These are phyloP conservation scores for Apostichopus parvimensis DNA, from an alignment of 35 echinoderm and acorn worm genomes.

Conservation along the genomic window DNA sequence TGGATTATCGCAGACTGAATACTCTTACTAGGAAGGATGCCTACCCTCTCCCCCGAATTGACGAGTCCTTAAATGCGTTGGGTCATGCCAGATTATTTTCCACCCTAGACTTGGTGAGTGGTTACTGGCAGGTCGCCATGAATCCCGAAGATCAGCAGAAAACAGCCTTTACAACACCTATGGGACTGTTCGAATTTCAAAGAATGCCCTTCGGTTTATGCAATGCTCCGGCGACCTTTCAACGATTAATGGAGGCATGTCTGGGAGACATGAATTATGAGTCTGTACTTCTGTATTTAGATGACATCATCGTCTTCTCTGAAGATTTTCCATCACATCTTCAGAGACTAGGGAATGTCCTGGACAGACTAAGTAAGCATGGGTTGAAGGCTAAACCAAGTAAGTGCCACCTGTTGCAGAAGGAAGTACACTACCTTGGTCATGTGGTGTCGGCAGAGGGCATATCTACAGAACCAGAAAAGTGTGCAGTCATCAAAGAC, in stretches of 20 bases:
- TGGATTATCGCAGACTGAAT: too few species aligned
- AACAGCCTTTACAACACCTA: conserved; percentile 73
- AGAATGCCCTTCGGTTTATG: conserved; percentile 65
- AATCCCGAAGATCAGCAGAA: conserved; percentile 45
- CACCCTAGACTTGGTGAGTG: not conserved
- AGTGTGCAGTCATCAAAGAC: conserved; percentile 44
- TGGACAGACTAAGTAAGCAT: too few species aligned
- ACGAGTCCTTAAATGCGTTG: not conserved
- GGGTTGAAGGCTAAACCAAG: too few species aligned
- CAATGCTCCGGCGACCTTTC: conserved; percentile 55
- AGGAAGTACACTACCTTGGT: conserved; percentile 56
- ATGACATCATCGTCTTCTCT: too few species aligned
- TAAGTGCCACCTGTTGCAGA: too few species aligned
- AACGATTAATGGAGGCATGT: conserved; percentile 69
- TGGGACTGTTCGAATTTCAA: conserved; percentile 59
- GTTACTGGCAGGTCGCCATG: conserved; percentile 21
- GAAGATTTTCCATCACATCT: too few species aligned
- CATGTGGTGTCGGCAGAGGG: conserved; percentile 66
- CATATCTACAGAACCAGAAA: conserved; percentile 64
- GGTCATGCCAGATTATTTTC: not conserved
- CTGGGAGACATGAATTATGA: conserved; percentile 67
- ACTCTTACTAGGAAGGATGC: too few species aligned
- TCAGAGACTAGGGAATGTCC: too few species aligned
- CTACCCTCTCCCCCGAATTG: too few species aligned
- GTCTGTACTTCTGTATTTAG: too few species aligned